Evolutionary conservation across 2,797 vertebrate genomes (phyloP), one percentile per base, ranked within the genome.

Genomic region (Caiman crocodilus): DNA sequence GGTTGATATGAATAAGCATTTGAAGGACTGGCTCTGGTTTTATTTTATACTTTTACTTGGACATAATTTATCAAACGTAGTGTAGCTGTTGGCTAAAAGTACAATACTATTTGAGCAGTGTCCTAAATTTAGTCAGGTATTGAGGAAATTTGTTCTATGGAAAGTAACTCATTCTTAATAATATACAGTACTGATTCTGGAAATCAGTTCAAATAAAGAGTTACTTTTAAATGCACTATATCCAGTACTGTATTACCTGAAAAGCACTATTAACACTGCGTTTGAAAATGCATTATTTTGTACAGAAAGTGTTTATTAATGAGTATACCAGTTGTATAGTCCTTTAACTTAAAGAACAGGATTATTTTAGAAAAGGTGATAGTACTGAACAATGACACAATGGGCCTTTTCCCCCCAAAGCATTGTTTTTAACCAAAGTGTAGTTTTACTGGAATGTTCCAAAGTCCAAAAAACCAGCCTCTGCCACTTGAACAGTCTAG

Each of bases 241-340:
- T 87, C 81, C 96, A 83, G 61, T 94, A 88, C 85, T 95, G 82
- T 88, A 79, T 92, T 94, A 84, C 96, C 96, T 97, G 95, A 94
- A 93, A 95, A 94, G 87, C 94, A 64, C n/a, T 87, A 89, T 96
- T 97, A 96, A 85, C 88, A 85, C 77, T 59, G 91, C 94, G 73
- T 94, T 97, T 96, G 88, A 96, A 96, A 97, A 95, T 96, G 91
- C 88, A 76, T 84, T 93, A 94, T 96, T 97, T 97, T 85, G 88
- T 1, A 0, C 90, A 96, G 79, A 94, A 79, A 74, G 87, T 90
- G 58, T 97, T 90, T 96, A 0, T 92, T 76, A 94, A 77, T 90
- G 90, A 97, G 84, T 85, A 92, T 85, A 84, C 94, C 30, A 26
- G 86, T 81, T 73, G 71, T 92, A 90, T 78, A 94, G 79, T 94